Base-by-base conservation (phyloP, 2,797 vertebrate genomes). In the Phrynocephalus forsythii region DNA sequence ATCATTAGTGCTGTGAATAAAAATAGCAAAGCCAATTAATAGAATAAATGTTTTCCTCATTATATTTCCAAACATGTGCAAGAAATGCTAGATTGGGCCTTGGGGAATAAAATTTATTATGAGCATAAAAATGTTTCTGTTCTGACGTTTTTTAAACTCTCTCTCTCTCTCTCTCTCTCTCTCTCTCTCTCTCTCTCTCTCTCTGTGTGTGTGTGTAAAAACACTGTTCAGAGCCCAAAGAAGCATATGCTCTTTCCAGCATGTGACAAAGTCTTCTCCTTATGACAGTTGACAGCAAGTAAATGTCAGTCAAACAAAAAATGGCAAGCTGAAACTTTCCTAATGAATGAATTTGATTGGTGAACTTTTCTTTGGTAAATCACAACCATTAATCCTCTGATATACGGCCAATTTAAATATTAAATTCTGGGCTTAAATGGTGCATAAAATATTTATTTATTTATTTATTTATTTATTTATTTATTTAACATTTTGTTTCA, bases 291-390 rank as follows among this genome's bases (percentile, higher is more conserved):
- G 97, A 97, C 96, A 96, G 94, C 91, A 86, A 95, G 90, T 90
- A 98, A 98, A 98, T 97, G 98, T 96, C 97, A 98, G 96, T 97
- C 96, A 91, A 91, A 95, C 91, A 95, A 93, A 96, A 97, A 97
- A 97, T 97, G 96, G 97, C 97, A 97, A 95, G 95, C 80, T 96
- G 95, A 95, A 97, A 91, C 91, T 94, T 92, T 92, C 94, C 94
- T 22, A 94, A 94, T 97, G 96, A 97, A 95, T 93, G 82, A 92
- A 95, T 91, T 94, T 75, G 1, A 88, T 94, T 89, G 63, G 86
- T 90, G 94, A 94, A 89, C 89, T 91, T 91, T 82, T 78, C 93
- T 92, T 73, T 48, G 83, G 18, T 78, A 76, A 93, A 92, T 68
- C 72, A 0, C 52, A 92, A 92, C 50, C 20, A 50, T 91, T 92